These are phyloP conservation scores for Acronicta alni DNA, from an alignment of 2,888 invertebrate genomes.

Conservation along the genomic window DNA sequence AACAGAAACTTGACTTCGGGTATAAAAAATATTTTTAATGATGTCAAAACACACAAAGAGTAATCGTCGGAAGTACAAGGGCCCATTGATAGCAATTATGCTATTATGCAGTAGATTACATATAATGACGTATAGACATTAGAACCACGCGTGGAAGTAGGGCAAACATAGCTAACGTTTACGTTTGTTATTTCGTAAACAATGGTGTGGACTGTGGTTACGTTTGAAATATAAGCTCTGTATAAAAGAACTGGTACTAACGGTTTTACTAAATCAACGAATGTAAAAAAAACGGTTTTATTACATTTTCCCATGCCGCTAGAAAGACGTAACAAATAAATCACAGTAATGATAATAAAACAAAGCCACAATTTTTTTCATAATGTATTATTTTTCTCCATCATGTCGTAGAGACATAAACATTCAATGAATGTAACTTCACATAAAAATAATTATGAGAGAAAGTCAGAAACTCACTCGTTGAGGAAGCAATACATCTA, in stretches of 20 bases:
- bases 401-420: constrained; percentile 18
- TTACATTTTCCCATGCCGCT: constrained; percentile 15
- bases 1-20: constrained; percentile 22
- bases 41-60: constrained; percentile 14
- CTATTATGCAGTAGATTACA: constrained; percentile 55
- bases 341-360: constrained; percentile 3
- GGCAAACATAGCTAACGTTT: constrained; percentile 56
- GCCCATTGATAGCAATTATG: constrained; percentile 48
- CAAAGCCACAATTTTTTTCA: background rate
- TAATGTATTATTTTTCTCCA: background rate
- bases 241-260: constrained; percentile 36
- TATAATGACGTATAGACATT: constrained; percentile 59
- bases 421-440: constrained; percentile 15
- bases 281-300: constrained; percentile 13
- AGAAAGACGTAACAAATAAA: constrained; percentile 12
- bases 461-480: constrained; percentile 35
- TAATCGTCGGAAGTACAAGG: constrained; percentile 28
- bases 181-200: constrained; percentile 60
- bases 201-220: constrained; percentile 31
- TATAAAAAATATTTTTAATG: constrained; percentile 33
- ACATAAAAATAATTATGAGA: constrained; percentile 31
- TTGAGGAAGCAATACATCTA: constrained; percentile 49
- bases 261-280: constrained; percentile 20
- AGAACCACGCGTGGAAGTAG: constrained; percentile 53
- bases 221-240: constrained; percentile 33